These are phyloP conservation scores for Hylia prasina DNA, from an alignment of 2,113 vertebrate genomes.

Conservation along the genomic window DNA sequence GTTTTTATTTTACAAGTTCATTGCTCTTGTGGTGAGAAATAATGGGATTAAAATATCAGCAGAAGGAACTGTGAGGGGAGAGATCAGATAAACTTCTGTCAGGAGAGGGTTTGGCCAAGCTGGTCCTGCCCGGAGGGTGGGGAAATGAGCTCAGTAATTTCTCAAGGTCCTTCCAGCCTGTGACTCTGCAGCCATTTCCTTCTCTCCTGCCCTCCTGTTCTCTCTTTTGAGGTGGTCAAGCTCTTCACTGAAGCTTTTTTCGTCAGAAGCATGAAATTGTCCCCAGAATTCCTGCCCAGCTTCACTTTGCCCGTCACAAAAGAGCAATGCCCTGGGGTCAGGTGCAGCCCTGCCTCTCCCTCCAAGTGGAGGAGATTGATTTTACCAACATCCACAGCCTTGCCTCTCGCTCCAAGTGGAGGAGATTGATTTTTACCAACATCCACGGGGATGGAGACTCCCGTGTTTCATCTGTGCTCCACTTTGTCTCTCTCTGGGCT, in stretches of 20 bases:
- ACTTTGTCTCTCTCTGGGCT: not conserved
- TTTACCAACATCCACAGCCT: not conserved
- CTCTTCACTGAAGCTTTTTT: not conserved
- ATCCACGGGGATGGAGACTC: not conserved
- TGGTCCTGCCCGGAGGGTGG: not conserved
- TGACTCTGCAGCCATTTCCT: not conserved
- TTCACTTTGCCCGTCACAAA: not conserved
- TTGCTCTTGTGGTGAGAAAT: not conserved
- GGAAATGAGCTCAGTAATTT: not conserved
- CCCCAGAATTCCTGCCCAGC: not conserved
- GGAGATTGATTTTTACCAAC: not conserved
- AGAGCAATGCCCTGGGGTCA: not conserved
- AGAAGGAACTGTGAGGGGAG: not conserved
- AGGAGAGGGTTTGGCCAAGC: not conserved
- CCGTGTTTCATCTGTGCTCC: accelerated
- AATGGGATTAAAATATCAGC: not conserved
- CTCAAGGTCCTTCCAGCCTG: not conserved
- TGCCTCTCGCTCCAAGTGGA: accelerated
- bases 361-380: not conserved
- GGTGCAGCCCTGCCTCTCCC: not conserved
- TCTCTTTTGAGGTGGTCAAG: not conserved
- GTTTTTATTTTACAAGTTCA: not conserved
- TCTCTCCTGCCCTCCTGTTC: not conserved
- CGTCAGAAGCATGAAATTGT: not conserved
- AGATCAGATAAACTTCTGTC: not conserved